These are phyloP conservation scores for Isichthys henryi DNA, from an alignment of 2,113 vertebrate genomes.

Conservation along the genomic window DNA sequence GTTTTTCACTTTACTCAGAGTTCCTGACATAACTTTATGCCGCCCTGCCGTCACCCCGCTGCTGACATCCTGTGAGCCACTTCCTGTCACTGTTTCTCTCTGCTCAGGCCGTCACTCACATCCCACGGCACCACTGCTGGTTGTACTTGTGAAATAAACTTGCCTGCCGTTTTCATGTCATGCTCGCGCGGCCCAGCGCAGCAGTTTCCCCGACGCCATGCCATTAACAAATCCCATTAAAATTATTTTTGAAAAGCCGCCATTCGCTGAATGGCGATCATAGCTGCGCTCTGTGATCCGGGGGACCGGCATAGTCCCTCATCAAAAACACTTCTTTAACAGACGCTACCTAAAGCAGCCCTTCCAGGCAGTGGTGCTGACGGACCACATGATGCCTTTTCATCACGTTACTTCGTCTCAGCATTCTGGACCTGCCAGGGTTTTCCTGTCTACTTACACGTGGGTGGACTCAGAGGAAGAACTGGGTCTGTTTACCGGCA, in stretches of 20 bases:
- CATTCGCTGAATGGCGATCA: background rate
- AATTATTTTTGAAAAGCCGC: background rate
- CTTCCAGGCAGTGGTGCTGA: background rate
- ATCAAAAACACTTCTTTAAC: conserved; percentile 14
- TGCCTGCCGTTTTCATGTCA: background rate
- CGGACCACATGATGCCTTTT: background rate
- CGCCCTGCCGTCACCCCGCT: background rate
- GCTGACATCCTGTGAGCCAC: background rate
- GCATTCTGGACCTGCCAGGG: background rate
- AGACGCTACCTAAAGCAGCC: background rate
- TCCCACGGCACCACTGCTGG: background rate
- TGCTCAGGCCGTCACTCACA: background rate
- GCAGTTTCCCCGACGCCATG: background rate
- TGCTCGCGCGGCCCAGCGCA: background rate
- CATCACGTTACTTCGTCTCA: background rate
- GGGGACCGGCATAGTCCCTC: conserved; percentile 20
- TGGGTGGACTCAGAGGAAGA: background rate
- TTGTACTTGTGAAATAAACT: background rate
- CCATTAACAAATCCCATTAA: background rate
- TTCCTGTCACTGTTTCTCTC: background rate
- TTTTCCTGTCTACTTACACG: background rate
- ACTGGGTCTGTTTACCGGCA: background rate
- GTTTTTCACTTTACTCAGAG: background rate
- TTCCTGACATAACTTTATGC: background rate
- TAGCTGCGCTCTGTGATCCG: background rate